Conservation (phyloP, 1,140 invertebrate species). For the Bilobella aurantiaca region DNA sequence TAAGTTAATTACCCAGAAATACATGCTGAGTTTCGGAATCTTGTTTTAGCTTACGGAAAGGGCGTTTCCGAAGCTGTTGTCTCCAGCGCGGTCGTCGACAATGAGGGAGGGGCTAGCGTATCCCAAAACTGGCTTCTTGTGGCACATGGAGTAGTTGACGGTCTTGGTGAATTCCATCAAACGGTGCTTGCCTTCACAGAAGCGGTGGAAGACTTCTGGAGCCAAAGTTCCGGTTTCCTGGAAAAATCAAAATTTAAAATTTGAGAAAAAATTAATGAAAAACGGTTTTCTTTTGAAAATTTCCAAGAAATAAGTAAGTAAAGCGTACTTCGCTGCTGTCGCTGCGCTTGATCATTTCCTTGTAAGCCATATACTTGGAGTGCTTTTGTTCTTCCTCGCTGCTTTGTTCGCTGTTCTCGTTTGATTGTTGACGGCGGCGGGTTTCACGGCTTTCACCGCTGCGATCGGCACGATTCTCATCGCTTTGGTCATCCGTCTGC, state of each 20-base stretch:
- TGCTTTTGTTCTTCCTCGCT: neutral
- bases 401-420: neutral
- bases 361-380: neutral
- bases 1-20: no score
- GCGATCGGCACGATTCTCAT: neutral
- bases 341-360: neutral
- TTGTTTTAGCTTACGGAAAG: neutral
- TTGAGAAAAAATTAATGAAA: no score
- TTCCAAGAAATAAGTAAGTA: neutral
- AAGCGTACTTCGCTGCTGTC: neutral
- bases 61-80: conserved; percentile 27
- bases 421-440: neutral
- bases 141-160: conserved; percentile 7
- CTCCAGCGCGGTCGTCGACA: conserved; percentile 25
- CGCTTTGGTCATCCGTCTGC: neutral
- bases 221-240: neutral
- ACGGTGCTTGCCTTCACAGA: neutral
- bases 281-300: neutral
- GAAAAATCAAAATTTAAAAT: no score
- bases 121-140: conserved; percentile 29
- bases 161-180: conserved; percentile 18
- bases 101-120: conserved; percentile 22
- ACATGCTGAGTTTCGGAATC: no score
- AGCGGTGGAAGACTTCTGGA: neutral
- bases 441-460: neutral